Evolutionary conservation across 92 coral and sea anemone species (phyloP).

Genomic region (Siderastrea siderea): DNA sequence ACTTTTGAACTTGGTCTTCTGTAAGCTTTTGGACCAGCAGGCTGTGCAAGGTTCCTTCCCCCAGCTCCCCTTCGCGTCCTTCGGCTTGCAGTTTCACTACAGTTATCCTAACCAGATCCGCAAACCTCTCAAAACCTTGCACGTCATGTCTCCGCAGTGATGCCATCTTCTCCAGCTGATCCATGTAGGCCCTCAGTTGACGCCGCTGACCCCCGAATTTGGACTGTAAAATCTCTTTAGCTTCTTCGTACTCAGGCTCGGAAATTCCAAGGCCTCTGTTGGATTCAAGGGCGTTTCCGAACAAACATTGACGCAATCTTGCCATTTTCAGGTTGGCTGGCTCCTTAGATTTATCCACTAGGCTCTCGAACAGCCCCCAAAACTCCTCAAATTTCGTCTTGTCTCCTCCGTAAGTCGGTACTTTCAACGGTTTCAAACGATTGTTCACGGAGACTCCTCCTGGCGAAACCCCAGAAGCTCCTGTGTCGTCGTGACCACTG

Average conservation of each 20-base stretch:
- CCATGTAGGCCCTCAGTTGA: constrained; percentile 63
- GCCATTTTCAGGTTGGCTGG: constrained; percentile 70
- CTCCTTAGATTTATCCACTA: constrained; percentile 58
- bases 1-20: constrained; percentile 58
- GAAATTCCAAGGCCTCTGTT: constrained; percentile 66
- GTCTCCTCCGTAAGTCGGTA: constrained; percentile 58
- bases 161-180: constrained; percentile 54
- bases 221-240: constrained; percentile 56
- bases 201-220: constrained; percentile 65
- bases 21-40: constrained; percentile 64
- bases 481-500: background rate
- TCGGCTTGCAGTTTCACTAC: constrained; percentile 69
- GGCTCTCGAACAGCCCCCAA: constrained; percentile 70
- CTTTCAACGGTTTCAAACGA: constrained; percentile 54
- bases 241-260: constrained; percentile 63
- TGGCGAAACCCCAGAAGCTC: background rate
- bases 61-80: constrained; percentile 64
- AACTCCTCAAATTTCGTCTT: constrained; percentile 77
- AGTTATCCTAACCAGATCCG: constrained; percentile 60
- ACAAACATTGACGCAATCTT: constrained; percentile 65
- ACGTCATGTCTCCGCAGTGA: constrained; percentile 44
- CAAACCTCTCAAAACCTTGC: constrained; percentile 63
- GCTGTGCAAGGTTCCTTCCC: constrained; percentile 63
- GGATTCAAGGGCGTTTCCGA: constrained; percentile 60
- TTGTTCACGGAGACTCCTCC: constrained; percentile 1